Evolutionary conservation across 2,113 vertebrate species (phyloP), one percentile per base, ranked within the genome.

Genomic region (Thunnus thynnus): DNA sequence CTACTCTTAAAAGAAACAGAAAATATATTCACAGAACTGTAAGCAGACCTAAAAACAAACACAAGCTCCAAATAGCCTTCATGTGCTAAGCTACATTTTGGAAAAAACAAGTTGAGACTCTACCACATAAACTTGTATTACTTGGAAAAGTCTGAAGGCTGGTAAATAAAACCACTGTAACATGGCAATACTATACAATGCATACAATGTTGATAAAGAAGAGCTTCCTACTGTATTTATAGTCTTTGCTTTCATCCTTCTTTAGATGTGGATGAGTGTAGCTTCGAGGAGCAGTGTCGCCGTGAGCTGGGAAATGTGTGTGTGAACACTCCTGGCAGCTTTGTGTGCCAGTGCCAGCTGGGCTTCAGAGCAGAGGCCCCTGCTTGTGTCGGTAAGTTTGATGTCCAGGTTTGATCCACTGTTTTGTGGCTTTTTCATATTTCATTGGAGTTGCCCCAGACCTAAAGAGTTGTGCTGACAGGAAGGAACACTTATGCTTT

Each of bases 251-350:
- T 47, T 78, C 8, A 25, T n/a, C 44, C 17, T 54, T 52, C 10
- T 77, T 25, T 41, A 96, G 96, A 96, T 79, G 87, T 96, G 36
- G 95, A 96, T 52, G 96, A 96, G 88, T 96, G 96, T 82, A 89
- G 90, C 69, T 94, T 94, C 27, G 95, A 96, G 85, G 93, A 95
- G 72, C 86, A 79, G 63, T 96, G 96, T 83, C 89, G 77, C 5
- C 85, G 90, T 2, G 94, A 95, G 74, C 85, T 95, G 62, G 95
- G 95, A 46, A 96, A 96, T 18, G 60, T 92, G 61, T 96, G 96
- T 67, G 76, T 94, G 61, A 96, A 96, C 88, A 96, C 92, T 18
- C 91, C 92, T 1, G 95, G 96, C 14, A 94, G 94, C 82, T 96
- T 95, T 69, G 65, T 69, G 56, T 96, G 96, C 66, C 90, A 79